A percentile compares a stretch with the other conserved stretches of the same genome.
phyloP scores from a whole-genome alignment of 2,113 vertebrate genomes.

The Heterotilapia buettikoferi region DNA sequence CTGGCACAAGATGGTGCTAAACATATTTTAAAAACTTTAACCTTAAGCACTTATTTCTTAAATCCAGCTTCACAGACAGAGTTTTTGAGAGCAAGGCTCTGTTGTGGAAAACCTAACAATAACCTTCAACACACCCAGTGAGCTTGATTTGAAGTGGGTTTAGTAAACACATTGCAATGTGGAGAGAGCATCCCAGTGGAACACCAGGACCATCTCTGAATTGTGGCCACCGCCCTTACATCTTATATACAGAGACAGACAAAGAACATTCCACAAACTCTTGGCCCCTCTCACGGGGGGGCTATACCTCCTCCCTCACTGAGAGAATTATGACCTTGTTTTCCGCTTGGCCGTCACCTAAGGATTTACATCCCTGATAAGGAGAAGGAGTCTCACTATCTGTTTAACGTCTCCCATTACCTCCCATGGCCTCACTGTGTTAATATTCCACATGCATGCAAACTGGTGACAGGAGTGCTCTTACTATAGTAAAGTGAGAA shows the following conservation, averaged over 20 bases:
- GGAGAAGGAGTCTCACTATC: background rate
- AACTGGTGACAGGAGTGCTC: background rate
- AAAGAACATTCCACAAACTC: too few relatives aligned
- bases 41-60: background rate
- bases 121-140: background rate
- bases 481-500: background rate
- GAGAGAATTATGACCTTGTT: too few relatives aligned
- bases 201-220: too few relatives aligned
- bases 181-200: background rate
- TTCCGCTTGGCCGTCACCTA: too few relatives aligned
- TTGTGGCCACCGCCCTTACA: too few relatives aligned
- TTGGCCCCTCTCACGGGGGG: rapidly evolving
- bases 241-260: too few relatives aligned
- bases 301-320: too few relatives aligned
- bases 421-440: background rate
- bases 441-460: background rate
- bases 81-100: background rate
- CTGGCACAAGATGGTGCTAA: background rate
- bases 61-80: background rate
- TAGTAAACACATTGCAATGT: rapidly evolving
- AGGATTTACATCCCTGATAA: too few relatives aligned
- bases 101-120: background rate
- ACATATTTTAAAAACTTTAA: background rate
- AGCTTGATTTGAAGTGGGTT: background rate
- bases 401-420: background rate